phyloP scores from a whole-genome alignment of 2,888 invertebrate species.

The Polia nebulosa region DNA sequence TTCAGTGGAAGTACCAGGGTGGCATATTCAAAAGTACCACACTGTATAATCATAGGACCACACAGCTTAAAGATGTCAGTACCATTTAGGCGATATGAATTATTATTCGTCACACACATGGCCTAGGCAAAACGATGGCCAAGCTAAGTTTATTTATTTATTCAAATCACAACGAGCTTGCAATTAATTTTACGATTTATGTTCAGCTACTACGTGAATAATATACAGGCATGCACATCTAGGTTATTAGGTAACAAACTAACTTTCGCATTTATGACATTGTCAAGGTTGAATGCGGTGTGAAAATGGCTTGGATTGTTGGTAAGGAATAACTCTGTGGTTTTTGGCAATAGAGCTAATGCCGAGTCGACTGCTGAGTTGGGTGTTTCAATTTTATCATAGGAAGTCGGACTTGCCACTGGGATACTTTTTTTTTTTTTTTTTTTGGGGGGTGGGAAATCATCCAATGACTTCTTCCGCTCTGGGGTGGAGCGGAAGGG shows the following conservation, averaged over 20 bases:
- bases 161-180: constrained; percentile 50
- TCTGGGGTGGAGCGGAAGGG: no score
- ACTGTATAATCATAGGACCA: constrained; percentile 11
- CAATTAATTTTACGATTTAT: constrained; percentile 57
- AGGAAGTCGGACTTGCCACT: no score
- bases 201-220: constrained; percentile 45
- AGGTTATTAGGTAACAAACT: constrained; percentile 48
- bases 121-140: constrained; percentile 28
- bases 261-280: constrained; percentile 39
- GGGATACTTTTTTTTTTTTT: no score
- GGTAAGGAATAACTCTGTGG: neutral
- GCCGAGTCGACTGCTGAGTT: no score
- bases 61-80: neutral
- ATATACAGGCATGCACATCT: constrained; percentile 54
- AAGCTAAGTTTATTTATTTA: constrained; percentile 45
- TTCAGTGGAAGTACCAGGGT: neutral
- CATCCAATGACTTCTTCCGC: no score
- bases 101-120: constrained; percentile 44
- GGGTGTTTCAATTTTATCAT: no score
- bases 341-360: neutral
- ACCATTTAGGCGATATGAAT: constrained; percentile 4
- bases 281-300: constrained; percentile 42
- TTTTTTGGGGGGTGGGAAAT: no score
- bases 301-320: constrained; percentile 26
- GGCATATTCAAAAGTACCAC: constrained; percentile 15